These are phyloP conservation scores for Glossophaga mutica DNA, from an alignment of 2,797 vertebrate genomes.

Conservation along the genomic window DNA sequence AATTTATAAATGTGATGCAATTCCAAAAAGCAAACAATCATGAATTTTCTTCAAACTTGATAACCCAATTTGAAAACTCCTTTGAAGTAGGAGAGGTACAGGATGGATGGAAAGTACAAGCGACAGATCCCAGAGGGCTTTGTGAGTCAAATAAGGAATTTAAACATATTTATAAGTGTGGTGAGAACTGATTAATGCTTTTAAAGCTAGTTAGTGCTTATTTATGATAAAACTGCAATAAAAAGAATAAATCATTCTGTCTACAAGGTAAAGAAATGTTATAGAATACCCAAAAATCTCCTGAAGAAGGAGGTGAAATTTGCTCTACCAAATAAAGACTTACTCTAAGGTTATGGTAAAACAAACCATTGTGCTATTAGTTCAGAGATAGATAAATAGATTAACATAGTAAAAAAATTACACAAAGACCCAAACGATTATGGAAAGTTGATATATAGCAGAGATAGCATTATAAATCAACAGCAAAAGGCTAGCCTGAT, in stretches of 20 bases:
- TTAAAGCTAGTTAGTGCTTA: neutral
- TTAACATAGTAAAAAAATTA: constrained; percentile 22
- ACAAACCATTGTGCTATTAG: neutral
- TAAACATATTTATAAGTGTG: neutral
- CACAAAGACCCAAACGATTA: neutral
- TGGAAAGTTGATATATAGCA: neutral
- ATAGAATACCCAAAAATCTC: neutral
- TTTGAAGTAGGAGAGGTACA: neutral
- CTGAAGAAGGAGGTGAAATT: neutral
- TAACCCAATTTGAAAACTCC: neutral
- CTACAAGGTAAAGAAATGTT: neutral
- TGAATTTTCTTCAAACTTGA: constrained; percentile 23
- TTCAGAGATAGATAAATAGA: neutral
- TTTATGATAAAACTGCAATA: neutral
- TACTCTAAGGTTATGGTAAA: neutral
- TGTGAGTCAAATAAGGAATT: neutral
- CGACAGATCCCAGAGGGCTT: neutral
- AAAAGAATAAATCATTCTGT: neutral
- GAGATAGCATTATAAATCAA: neutral
- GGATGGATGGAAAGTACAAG: neutral
- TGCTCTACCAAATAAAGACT: neutral
- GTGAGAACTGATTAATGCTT: neutral
- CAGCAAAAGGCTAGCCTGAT: neutral
- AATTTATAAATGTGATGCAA: neutral
- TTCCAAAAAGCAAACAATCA: neutral